Base-by-base conservation (phyloP, 2,797 vertebrate species). In the Chromis chromis region DNA sequence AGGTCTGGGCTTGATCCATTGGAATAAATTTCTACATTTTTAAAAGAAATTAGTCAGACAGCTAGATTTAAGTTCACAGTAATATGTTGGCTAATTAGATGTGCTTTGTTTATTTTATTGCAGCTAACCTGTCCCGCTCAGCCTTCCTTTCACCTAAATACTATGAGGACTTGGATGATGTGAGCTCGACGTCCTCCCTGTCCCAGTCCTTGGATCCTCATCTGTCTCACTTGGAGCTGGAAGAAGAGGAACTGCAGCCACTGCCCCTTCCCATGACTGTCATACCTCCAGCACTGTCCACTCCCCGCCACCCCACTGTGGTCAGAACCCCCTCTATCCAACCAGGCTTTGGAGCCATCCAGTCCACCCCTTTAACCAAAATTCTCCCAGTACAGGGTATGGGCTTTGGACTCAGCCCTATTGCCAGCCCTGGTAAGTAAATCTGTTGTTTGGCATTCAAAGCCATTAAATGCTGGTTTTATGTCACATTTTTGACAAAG, bases 121-220 rank as follows among this genome's bases (percentile, higher is more conserved):
- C 78, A 99, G 98, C 96, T 66, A 98, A 91, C 86, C 90, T 99
- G 73, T 97, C 96, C 17, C 95, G 96, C 40, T 99, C 98, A 1
- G 97, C 97, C 53, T 99, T 99, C 92, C 92, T 99, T 44, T 97
- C 96, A 3, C 96, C 96, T 0, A 96, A 96, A 83, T 98, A 96
- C 25, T 96, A 94, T 0, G 98, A 99, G 85, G 97, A 99, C 81
- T 74, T 98, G 91, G 98, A 99, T 56, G 97, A 98, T 28, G 94
- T 90, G 25, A 99, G 97, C 89, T 98, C 97, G 2, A 93, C 95
- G 0, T 99, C 97, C 0, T 98, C 97, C 0, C 74, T 96, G 24
- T 96, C 96, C 1, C 97, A 96, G 83, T 93, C 94, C 0, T 74
- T 96, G 86, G 97, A 98, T 69, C 93, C 91, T 2, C 96, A 97